Evolutionary conservation across 2,797 vertebrate genomes (phyloP).

Genomic region (Acanthopagrus latus): DNA sequence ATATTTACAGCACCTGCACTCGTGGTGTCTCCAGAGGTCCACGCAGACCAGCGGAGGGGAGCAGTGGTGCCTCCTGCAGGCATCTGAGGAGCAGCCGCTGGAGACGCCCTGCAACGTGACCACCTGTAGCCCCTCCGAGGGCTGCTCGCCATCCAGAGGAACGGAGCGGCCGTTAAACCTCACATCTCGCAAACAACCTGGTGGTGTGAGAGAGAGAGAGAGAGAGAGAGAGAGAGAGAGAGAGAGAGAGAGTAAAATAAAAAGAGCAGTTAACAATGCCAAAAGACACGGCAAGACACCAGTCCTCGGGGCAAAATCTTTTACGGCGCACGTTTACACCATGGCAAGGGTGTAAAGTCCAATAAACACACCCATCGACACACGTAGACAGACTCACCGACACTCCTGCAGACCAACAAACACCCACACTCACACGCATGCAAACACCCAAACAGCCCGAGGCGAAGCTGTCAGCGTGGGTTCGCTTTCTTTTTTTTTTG

Average conservation of each 20-base stretch:
- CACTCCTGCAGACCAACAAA: constrained; percentile 57
- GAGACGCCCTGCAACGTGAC: constrained; percentile 87
- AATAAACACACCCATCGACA: constrained; percentile 39
- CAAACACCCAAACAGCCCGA: constrained; percentile 69
- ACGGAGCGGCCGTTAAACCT: constrained; percentile 88
- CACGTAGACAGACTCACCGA: constrained; percentile 39
- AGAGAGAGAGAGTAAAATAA: neutral
- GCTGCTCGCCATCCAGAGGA: constrained; percentile 81
- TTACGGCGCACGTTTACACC: constrained; percentile 62
- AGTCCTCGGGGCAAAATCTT: constrained; percentile 65
- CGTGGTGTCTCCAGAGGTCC: constrained; percentile 92
- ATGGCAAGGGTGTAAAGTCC: constrained; percentile 32
- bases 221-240: neutral
- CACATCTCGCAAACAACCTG: constrained; percentile 91
- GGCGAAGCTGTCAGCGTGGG: constrained; percentile 73
- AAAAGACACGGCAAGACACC: constrained; percentile 50
- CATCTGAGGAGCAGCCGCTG: constrained; percentile 88
- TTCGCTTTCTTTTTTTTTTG: constrained; percentile 27
- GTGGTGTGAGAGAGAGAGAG: neutral
- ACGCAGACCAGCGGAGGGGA: constrained; percentile 88
- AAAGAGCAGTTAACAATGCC: constrained; percentile 27
- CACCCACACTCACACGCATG: constrained; percentile 21
- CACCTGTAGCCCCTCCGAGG: constrained; percentile 84
- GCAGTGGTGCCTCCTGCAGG: constrained; percentile 90
- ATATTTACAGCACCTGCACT: constrained; percentile 88